Conservation (phyloP, 2,113 vertebrate genomes). For the Otis tarda region DNA sequence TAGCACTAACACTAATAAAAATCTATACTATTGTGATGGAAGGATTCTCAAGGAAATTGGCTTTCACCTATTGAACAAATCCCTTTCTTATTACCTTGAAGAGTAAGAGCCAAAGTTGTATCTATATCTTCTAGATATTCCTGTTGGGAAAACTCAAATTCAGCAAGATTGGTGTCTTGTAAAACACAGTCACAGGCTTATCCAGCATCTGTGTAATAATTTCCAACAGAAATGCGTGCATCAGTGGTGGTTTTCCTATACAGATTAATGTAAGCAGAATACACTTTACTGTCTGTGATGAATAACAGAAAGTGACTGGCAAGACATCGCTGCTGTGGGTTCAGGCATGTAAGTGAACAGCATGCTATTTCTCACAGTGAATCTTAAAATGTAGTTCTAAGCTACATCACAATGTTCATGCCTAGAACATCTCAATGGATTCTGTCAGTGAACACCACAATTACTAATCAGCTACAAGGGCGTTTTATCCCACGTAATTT, state of each 20-base stretch:
- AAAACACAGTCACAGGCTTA: background rate
- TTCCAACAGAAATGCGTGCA: background rate
- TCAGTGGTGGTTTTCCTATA: slow-evolving; percentile 18
- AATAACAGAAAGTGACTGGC: slow-evolving; percentile 25
- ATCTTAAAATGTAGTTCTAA: background rate
- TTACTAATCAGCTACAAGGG: background rate
- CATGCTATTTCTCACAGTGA: background rate
- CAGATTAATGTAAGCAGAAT: slow-evolving; percentile 5
- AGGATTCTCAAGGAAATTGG: slow-evolving; percentile 32
- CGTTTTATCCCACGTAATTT: background rate
- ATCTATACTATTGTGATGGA: slow-evolving; percentile 28
- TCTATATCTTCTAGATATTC: background rate
- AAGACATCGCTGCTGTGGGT: background rate
- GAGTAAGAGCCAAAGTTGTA: background rate
- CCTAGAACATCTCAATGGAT: background rate
- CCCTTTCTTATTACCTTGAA: background rate
- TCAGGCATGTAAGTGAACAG: background rate
- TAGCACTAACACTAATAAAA: slow-evolving; percentile 41
- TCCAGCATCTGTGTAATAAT: background rate
- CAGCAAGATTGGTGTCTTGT: background rate
- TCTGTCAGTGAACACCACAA: background rate
- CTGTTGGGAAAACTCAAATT: background rate
- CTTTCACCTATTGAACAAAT: slow-evolving; percentile 12
- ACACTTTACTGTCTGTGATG: background rate
- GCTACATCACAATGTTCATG: background rate